phyloP scores from a whole-genome alignment of 2,888 invertebrate genomes.

The Deilephila elpenor region DNA sequence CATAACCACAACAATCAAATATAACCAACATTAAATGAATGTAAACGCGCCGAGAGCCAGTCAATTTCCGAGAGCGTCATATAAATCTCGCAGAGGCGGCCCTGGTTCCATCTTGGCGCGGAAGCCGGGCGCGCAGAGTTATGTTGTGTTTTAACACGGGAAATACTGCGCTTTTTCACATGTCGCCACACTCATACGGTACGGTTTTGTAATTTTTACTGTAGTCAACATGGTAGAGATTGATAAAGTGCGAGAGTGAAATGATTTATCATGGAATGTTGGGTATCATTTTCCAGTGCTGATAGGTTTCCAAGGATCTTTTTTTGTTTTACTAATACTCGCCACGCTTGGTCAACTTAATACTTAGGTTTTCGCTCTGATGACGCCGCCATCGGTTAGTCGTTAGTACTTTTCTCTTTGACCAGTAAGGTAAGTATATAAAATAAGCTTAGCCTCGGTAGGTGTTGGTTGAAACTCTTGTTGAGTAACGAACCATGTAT shows the following conservation, averaged over 20 bases:
- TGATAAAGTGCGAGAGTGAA: neutral
- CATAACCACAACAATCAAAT: constrained; percentile 16
- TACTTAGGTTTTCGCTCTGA: no score
- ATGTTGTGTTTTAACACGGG: constrained; percentile 75
- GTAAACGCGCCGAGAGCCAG: constrained; percentile 42
- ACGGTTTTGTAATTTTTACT: neutral
- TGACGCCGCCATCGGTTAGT: no score
- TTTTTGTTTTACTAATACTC: no score
- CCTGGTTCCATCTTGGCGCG: constrained; percentile 63
- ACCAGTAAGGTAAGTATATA: no score
- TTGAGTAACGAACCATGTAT: no score
- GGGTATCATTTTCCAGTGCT: neutral
- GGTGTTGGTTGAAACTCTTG: no score
- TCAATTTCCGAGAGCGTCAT: constrained; percentile 75
- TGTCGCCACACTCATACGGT: constrained; percentile 1
- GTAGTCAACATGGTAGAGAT: neutral
- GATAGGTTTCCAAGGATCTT: neutral
- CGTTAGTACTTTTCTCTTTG: no score
- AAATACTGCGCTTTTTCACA: constrained; percentile 78
- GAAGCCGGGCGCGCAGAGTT: constrained; percentile 71
- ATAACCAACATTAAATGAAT: neutral
- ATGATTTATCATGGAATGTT: neutral
- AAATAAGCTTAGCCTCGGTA: no score
- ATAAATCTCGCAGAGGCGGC: constrained; percentile 75
- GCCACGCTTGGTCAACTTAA: no score